Evolutionary conservation across 2,888 invertebrate genomes (phyloP).

Genomic region (Parascotia fuliginaria): DNA sequence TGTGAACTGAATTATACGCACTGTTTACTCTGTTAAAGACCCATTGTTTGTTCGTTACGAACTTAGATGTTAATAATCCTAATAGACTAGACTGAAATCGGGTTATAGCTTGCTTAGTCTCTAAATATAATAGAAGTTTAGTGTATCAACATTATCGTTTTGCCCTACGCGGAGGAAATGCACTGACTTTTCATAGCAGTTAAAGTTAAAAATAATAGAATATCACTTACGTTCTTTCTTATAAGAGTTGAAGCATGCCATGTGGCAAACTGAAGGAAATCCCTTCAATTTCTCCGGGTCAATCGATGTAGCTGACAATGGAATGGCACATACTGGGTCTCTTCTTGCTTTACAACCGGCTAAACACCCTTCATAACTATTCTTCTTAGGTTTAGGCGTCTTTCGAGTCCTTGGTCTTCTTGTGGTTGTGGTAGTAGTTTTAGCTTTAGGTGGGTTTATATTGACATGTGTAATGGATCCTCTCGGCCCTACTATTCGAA

Average conservation of each 20-base stretch:
- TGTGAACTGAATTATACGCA: constrained; percentile 43
- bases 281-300: constrained; percentile 72
- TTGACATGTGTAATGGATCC: constrained; percentile 70
- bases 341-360: constrained; percentile 65
- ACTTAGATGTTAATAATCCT: background rate
- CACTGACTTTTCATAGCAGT: too few relatives aligned
- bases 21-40: constrained; percentile 38
- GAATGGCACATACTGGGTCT: constrained; percentile 71
- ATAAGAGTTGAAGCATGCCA: constrained; percentile 80
- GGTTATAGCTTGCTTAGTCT: too few relatives aligned
- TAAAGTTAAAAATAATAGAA: background rate
- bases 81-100: background rate
- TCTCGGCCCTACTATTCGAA: constrained; percentile 66
- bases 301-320: constrained; percentile 58
- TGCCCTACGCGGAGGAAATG: too few relatives aligned
- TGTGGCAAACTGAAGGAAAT: constrained; percentile 77
- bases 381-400: constrained; percentile 56
- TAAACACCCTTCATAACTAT: constrained; percentile 69
- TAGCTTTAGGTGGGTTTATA: constrained; percentile 51
- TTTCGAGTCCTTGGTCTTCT: constrained; percentile 51
- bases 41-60: constrained; percentile 34
- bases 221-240: constrained; percentile 69
- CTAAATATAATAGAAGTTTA: too few relatives aligned
- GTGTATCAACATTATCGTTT: too few relatives aligned
- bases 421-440: constrained; percentile 48